Evolutionary conservation across 2,888 invertebrate genomes (phyloP).

Genomic region (Oxytorus armatus): DNA sequence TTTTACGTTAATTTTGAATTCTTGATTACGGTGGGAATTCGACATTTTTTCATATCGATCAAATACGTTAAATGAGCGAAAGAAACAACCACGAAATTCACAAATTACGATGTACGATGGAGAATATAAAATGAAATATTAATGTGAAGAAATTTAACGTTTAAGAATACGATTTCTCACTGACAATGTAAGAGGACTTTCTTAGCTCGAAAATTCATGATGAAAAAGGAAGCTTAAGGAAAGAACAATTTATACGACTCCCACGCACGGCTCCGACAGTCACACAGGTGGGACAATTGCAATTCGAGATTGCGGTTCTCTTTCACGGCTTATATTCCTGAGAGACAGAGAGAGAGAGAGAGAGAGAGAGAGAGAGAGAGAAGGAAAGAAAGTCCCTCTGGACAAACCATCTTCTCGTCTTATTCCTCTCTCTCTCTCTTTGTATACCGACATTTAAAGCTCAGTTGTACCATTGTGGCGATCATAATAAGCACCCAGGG

Average conservation of each 20-base stretch:
- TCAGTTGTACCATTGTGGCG: slow-evolving; percentile 56
- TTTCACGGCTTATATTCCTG: slow-evolving; percentile 41
- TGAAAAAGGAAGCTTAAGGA: slow-evolving; percentile 23
- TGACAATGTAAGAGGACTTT: neutral
- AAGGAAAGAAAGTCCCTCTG: neutral
- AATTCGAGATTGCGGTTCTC: slow-evolving; percentile 53
- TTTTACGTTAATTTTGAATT: no score
- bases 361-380: neutral
- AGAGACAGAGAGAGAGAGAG: neutral
- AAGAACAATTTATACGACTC: slow-evolving; percentile 51
- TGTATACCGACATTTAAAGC: slow-evolving; percentile 60
- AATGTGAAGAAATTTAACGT: neutral
- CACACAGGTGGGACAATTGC: slow-evolving; percentile 55
- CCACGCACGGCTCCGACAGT: slow-evolving; percentile 24
- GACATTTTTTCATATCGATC: no score
- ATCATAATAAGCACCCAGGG: slow-evolving; percentile 47
- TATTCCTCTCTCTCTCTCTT: slow-evolving; percentile 23
- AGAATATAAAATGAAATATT: neutral
- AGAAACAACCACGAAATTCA: no score
- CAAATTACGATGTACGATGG: no score
- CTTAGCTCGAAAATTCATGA: slow-evolving; percentile 1
- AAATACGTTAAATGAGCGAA: no score
- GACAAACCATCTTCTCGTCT: slow-evolving; percentile 21
- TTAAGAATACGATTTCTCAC: neutral
- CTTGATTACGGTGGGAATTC: no score